phyloP scores from a whole-genome alignment of 2,113 vertebrate genomes.

The Pygoscelis antarcticus region DNA sequence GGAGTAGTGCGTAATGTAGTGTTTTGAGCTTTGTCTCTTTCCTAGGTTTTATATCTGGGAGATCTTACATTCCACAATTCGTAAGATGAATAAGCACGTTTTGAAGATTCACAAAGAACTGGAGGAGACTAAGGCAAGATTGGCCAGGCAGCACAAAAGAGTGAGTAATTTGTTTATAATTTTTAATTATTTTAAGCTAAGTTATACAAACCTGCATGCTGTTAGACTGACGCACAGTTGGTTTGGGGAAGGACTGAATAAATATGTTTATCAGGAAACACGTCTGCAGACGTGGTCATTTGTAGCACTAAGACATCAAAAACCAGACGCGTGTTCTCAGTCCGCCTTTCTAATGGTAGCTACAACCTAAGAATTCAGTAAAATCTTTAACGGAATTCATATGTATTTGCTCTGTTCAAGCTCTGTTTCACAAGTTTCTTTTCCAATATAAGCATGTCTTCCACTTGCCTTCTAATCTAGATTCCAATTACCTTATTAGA shows the following conservation, averaged over 20 bases:
- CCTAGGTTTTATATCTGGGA: conserved; percentile 94
- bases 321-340: background rate
- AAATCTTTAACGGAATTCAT: background rate
- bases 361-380: background rate
- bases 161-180: conserved; percentile 51
- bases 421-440: background rate
- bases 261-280: background rate
- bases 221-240: background rate
- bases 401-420: background rate
- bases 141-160: conserved; percentile 92
- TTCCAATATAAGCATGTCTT: background rate
- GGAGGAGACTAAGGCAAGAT: conserved; percentile 92
- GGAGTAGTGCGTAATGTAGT: background rate
- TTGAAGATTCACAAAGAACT: conserved; percentile 96
- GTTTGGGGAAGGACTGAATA: background rate
- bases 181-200: background rate
- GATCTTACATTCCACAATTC: conserved; percentile 96
- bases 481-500: background rate
- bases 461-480: background rate
- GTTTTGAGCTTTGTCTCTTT: background rate
- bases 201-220: background rate
- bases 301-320: background rate
- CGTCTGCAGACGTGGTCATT: background rate
- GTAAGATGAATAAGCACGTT: conserved; percentile 99
- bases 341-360: background rate